These are phyloP conservation scores for Acanthosoma haemorrhoidale DNA, from an alignment of 2,888 invertebrate genomes.

Conservation along the genomic window DNA sequence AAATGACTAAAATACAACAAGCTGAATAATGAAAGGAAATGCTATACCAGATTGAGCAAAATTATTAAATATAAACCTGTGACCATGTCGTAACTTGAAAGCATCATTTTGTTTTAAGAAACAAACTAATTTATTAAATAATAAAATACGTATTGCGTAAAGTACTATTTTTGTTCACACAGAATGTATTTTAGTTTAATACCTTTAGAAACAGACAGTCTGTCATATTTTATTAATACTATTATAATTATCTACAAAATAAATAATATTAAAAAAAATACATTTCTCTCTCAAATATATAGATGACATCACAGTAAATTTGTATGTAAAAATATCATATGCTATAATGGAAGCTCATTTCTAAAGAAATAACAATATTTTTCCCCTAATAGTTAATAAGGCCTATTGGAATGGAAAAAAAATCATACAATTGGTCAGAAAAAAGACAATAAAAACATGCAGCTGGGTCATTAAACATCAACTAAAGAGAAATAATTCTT, in stretches of 20 bases:
- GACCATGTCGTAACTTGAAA: too few species aligned
- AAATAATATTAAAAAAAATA: constrained; percentile 36
- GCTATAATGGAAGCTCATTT: constrained; percentile 35
- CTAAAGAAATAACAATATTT: constrained; percentile 16
- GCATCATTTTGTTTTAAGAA: too few species aligned
- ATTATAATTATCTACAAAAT: constrained; percentile 27
- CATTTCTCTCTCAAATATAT: constrained; percentile 32
- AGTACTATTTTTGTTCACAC: background rate
- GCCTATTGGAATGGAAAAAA: constrained; percentile 17
- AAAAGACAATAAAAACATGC: background rate
- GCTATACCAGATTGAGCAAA: background rate
- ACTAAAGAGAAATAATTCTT: too few species aligned
- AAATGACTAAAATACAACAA: background rate
- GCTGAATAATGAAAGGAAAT: background rate
- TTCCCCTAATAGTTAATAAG: constrained; percentile 22
- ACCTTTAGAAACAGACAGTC: constrained; percentile 14
- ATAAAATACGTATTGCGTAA: background rate
- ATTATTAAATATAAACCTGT: too few species aligned
- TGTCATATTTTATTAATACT: constrained; percentile 5
- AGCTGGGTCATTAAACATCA: too few species aligned
- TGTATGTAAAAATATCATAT: constrained; percentile 33
- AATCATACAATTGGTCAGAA: background rate
- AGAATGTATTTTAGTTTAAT: too few species aligned
- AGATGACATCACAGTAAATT: constrained; percentile 35
- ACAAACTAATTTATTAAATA: too few species aligned